phyloP scores from a whole-genome alignment of 2,797 vertebrate genomes.

The Liasis olivaceus region DNA sequence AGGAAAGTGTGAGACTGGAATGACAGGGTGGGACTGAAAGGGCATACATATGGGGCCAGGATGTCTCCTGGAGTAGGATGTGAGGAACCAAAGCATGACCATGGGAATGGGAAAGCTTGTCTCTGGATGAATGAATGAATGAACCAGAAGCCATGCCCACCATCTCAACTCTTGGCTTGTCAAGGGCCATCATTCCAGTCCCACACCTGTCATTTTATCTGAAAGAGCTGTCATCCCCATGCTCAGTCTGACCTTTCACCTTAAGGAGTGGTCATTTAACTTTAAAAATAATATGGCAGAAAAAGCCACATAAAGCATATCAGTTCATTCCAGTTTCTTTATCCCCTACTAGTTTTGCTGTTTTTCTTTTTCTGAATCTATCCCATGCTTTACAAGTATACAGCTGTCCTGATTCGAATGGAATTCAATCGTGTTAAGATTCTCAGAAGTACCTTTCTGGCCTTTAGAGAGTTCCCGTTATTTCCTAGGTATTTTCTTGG shows the following conservation, averaged over 20 bases:
- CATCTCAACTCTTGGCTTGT: neutral
- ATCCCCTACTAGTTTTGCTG: neutral
- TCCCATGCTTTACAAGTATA: neutral
- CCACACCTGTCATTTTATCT: neutral
- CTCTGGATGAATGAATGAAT: neutral
- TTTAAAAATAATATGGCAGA: neutral
- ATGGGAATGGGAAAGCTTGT: neutral
- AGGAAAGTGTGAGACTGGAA: neutral
- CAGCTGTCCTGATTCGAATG: neutral
- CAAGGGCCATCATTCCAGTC: neutral
- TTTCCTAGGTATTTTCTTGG: neutral
- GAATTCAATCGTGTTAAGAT: neutral
- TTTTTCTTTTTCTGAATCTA: neutral
- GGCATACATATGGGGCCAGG: neutral
- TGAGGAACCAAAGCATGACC: neutral
- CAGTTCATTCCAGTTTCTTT: too few relatives aligned
- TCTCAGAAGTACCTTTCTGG: neutral
- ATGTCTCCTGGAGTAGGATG: neutral
- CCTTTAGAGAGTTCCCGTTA: neutral
- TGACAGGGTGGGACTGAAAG: neutral
- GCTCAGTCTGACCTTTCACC: neutral
- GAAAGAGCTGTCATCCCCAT: neutral
- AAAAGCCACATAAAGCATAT: neutral
- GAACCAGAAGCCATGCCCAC: neutral
- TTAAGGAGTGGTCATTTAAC: neutral